These are phyloP conservation scores for Drosophila willistoni DNA, from an alignment of 1,140 invertebrate species.

Conservation along the genomic window DNA sequence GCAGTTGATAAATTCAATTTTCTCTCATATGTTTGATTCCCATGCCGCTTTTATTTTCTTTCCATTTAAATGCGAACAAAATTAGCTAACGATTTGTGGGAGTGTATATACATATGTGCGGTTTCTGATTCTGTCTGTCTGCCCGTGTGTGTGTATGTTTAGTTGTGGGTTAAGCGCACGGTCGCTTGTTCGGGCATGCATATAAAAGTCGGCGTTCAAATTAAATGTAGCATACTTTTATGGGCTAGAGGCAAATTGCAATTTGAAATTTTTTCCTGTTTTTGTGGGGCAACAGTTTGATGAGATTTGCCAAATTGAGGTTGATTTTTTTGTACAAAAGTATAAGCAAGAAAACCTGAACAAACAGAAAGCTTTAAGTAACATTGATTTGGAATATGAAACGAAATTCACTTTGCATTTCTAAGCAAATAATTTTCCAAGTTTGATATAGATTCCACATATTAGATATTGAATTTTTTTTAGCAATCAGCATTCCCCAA, in stretches of 20 bases:
- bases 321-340: constrained; percentile 15
- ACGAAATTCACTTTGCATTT: neutral
- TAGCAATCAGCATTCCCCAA: constrained; percentile 43
- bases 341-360: neutral
- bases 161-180: constrained; percentile 60
- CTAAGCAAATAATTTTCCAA: neutral
- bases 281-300: constrained; percentile 27
- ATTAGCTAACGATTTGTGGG: constrained; percentile 15
- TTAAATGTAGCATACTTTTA: constrained; percentile 75
- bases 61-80: constrained; percentile 52
- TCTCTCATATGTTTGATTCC: constrained; percentile 46
- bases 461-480: constrained; percentile 60
- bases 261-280: constrained; percentile 21
- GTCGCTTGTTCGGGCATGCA: constrained; percentile 62
- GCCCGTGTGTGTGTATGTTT: neutral
- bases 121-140: neutral
- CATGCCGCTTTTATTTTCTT: constrained; percentile 64
- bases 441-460: constrained; percentile 36
- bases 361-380: neutral
- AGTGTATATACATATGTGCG: neutral
- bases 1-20: constrained; percentile 77
- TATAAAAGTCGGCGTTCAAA: constrained; percentile 47
- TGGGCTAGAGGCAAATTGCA: constrained; percentile 42
- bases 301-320: constrained; percentile 32
- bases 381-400: neutral